Base-by-base conservation (phyloP, 2,888 invertebrate species). In the Baronia brevicornis region DNA sequence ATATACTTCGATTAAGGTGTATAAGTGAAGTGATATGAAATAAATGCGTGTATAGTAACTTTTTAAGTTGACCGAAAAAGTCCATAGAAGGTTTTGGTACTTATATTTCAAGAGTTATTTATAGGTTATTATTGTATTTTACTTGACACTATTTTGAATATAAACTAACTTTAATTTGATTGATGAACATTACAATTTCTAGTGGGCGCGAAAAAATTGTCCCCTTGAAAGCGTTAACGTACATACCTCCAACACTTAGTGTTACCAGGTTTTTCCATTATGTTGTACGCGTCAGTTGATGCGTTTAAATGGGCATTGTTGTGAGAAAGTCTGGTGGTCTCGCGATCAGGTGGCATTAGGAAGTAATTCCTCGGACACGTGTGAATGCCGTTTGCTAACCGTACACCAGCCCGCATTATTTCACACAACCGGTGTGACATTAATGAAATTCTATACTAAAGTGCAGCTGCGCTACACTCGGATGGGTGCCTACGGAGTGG, bases 401-500 rank as follows among this genome's bases (percentile, higher is more conserved):
- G 70, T 63, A 58, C 58, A 47, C 53, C 56, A 60, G 65, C 78
- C 78, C 78, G 78, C 77, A 79, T 78, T 69, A 71, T 65, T 74
- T 71, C 62, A 64, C 63, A 51, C 52, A 41, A 77, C 77, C 77
- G 74, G 77, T 27, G n/a, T 74, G 68, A 64, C 63, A 66, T 70
- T 78, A 77, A 78, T 78, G 75, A 67, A 72, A 78, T 79, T 74
- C 74, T 68, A 74, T 59, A 73, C 63, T 65, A 58, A 58, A 60
- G 43, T 63, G 73, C 79, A 79, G 79, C 79, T 79, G 78, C 65
- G 69, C 63, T 54, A 65, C 71, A 63, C 67, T 62, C 58, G 54
- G 62, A 47, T 67, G 62, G 56, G 50, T 58, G 63, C 43, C 51
- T 48, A 43, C 45, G 50, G 44, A 45, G 52, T 51, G 58, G 48